Percentiles rank a stretch among this genome's conserved stretches.
Conservation (phyloP, 1,140 invertebrate genomes). For the Globodera rostochiensis region DNA sequence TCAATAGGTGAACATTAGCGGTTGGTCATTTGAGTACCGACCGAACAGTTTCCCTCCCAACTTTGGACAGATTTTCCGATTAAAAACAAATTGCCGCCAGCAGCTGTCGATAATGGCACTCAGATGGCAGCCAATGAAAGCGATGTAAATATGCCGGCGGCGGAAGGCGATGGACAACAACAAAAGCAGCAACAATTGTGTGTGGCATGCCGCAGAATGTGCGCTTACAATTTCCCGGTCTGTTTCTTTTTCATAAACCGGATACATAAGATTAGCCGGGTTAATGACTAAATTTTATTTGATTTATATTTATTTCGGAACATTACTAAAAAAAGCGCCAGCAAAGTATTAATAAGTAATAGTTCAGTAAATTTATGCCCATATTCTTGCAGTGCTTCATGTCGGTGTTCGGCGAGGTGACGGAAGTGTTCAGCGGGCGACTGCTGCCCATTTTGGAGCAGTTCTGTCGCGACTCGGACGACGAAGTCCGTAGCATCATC, state of each 20-base stretch:
- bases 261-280: too few relatives aligned
- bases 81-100: neutral
- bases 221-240: constrained; percentile 69
- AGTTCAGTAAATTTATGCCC: neutral
- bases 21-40: too few relatives aligned
- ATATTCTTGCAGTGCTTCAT: constrained; percentile 45
- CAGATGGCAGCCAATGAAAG: neutral
- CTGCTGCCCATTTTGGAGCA: constrained; percentile 52
- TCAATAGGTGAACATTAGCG: too few relatives aligned
- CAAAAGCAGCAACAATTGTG: constrained; percentile 19
- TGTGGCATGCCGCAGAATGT: constrained; percentile 65
- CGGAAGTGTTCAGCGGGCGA: constrained; percentile 41
- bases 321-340: too few relatives aligned
- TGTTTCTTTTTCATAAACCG: neutral
- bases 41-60: too few relatives aligned
- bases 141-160: neutral
- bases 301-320: too few relatives aligned
- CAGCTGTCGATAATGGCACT: neutral
- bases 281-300: too few relatives aligned
- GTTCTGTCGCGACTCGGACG: constrained; percentile 42
- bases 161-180: neutral
- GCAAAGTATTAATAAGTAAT: too few relatives aligned
- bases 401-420: constrained; percentile 34
- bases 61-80: too few relatives aligned
- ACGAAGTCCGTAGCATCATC: constrained; percentile 51